Evolutionary conservation across 1,140 invertebrate genomes (phyloP).

Genomic region (Drosophila lowei): DNA sequence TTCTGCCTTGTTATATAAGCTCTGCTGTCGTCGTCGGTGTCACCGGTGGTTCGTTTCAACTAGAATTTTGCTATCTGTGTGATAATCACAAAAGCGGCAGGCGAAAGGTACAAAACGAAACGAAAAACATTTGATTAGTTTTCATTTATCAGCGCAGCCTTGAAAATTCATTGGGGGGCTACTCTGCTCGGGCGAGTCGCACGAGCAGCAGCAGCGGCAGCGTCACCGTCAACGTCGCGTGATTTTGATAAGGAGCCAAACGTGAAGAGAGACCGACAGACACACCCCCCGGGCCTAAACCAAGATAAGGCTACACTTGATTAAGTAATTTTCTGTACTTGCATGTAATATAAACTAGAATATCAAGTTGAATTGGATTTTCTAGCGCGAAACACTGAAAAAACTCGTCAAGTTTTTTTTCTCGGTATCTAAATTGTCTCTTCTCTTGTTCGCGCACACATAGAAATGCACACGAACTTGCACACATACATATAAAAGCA

Average conservation of each 20-base stretch:
- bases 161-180: constrained; percentile 59
- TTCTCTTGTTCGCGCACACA: constrained; percentile 16
- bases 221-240: constrained; percentile 43
- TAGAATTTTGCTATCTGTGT: constrained; percentile 34
- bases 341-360: not conserved
- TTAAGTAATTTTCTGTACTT: constrained; percentile 23
- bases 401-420: constrained; percentile 48
- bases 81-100: constrained; percentile 20
- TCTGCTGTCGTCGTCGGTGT: constrained; percentile 12
- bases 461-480: constrained; percentile 12
- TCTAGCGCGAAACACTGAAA: constrained; percentile 26
- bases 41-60: constrained; percentile 17
- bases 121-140: constrained; percentile 53
- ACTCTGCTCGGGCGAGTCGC: constrained; percentile 16
- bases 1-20: constrained; percentile 55
- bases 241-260: constrained; percentile 74
- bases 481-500: constrained; percentile 6
- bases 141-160: constrained; percentile 64
- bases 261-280: constrained; percentile 44
- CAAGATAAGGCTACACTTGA: constrained; percentile 36
- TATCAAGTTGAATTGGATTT: constrained; percentile 6
- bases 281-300: constrained; percentile 45
- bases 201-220: constrained; percentile 14
- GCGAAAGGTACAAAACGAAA: constrained; percentile 13
- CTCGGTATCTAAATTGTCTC: constrained; percentile 42